Evolutionary conservation across 2,888 invertebrate species (phyloP).

Genomic region (Dinocampus coccinellae): DNA sequence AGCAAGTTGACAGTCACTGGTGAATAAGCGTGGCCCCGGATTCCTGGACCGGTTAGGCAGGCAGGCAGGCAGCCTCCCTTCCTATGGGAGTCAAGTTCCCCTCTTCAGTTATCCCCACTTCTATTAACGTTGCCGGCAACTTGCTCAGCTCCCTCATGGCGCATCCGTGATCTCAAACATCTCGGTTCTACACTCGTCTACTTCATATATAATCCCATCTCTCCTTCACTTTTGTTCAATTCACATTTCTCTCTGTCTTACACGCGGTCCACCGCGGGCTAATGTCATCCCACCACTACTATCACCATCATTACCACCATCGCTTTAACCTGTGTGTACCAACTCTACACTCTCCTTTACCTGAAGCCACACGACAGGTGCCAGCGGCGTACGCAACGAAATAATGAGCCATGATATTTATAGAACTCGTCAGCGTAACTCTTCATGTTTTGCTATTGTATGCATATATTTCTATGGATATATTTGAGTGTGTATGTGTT

Average conservation of each 20-base stretch:
- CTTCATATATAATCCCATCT: conserved; percentile 29
- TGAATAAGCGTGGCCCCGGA: conserved; percentile 67
- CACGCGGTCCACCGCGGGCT: conserved; percentile 10
- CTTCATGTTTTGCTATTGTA: neutral
- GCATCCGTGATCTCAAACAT: conserved; percentile 39
- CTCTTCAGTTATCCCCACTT: conserved; percentile 43
- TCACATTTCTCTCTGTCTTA: conserved; percentile 1
- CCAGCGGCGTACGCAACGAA: conserved; percentile 61
- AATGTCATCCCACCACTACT: conserved; percentile 23
- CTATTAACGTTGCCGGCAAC: conserved; percentile 36
- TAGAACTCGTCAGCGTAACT: conserved; percentile 45
- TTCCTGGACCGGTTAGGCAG: conserved; percentile 66
- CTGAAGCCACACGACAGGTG: conserved; percentile 67
- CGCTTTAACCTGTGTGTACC: neutral
- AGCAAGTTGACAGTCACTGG: conserved; percentile 62
- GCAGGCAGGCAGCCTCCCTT: conserved; percentile 52
- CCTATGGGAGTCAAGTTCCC: conserved; percentile 56
- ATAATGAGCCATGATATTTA: conserved; percentile 57
- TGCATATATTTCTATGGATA: too few relatives aligned
- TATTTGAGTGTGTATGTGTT: neutral
- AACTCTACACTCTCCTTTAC: conserved; percentile 44
- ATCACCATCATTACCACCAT: too few relatives aligned
- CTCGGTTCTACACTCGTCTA: conserved; percentile 25
- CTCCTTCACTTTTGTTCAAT: conserved; percentile 18
- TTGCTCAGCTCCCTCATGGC: conserved; percentile 34